These are phyloP conservation scores for Ochlodes sylvanus DNA, from an alignment of 2,888 invertebrate genomes.

Conservation along the genomic window DNA sequence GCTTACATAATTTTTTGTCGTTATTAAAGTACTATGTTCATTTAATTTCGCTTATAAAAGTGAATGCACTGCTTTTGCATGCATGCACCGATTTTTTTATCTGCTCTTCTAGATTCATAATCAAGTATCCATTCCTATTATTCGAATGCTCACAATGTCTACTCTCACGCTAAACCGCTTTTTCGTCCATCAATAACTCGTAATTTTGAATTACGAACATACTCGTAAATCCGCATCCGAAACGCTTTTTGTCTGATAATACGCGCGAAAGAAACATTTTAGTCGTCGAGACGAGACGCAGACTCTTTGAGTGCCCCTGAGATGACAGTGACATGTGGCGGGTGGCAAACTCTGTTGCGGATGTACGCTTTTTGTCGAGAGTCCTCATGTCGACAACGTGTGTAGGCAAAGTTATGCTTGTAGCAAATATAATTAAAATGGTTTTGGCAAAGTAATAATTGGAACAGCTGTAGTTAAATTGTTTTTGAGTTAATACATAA, in stretches of 20 bases:
- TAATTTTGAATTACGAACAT: neutral
- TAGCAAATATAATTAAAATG: neutral
- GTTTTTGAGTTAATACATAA: too few relatives aligned
- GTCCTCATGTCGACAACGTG: neutral
- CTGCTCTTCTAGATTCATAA: too few relatives aligned
- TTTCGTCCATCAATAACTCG: neutral
- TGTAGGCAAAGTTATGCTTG: neutral
- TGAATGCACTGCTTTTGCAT: too few relatives aligned
- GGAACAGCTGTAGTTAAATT: too few relatives aligned
- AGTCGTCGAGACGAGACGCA: constrained; percentile 42
- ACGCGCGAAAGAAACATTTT: constrained; percentile 13
- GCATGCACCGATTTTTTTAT: too few relatives aligned
- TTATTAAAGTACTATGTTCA: too few relatives aligned
- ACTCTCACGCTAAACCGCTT: neutral
- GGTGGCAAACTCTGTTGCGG: constrained; percentile 41
- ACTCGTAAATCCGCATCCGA: constrained; percentile 2
- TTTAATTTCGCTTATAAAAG: too few relatives aligned
- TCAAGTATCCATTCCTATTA: too few relatives aligned
- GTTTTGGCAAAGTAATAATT: neutral
- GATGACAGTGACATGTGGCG: constrained; percentile 54
- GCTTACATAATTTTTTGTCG: too few relatives aligned
- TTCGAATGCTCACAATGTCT: neutral
- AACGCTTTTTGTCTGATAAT: constrained; percentile 24
- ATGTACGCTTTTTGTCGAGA: constrained; percentile 34
- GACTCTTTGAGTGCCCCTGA: constrained; percentile 43